phyloP scores from a whole-genome alignment of 1,140 invertebrate species.

The Brachionus calyciflorus region DNA sequence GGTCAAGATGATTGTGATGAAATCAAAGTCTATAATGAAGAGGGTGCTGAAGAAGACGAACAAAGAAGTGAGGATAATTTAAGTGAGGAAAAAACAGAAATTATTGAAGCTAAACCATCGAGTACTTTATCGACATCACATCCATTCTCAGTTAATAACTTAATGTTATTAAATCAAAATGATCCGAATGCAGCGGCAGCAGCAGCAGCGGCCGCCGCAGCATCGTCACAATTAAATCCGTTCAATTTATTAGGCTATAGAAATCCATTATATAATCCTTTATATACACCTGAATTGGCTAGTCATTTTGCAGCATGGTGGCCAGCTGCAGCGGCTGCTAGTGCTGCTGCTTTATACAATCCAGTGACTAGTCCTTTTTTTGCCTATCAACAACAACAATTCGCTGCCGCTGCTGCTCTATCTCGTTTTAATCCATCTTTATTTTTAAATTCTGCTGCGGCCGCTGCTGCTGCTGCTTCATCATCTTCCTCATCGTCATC shows the following conservation, averaged over 20 bases:
- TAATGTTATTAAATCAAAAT: background rate
- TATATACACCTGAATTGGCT: conserved; percentile 24
- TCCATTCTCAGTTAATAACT: conserved; percentile 5
- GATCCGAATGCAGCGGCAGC: background rate
- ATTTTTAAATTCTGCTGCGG: background rate
- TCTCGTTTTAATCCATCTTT: conserved; percentile 17
- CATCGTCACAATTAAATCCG: background rate
- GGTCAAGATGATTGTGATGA: conserved; percentile 20
- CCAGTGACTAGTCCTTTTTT: background rate
- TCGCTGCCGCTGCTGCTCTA: conserved; percentile 36
- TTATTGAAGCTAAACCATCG: conserved; percentile 13
- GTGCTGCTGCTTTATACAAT: conserved; percentile 14
- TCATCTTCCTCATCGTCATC: background rate
- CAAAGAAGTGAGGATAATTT: conserved; percentile 29
- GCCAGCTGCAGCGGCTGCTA: conserved; percentile 30
- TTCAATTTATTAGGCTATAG: conserved; percentile 31
- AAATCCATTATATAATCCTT: conserved; percentile 5
- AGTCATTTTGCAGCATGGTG: conserved; percentile 36
- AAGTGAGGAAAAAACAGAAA: conserved; percentile 25
- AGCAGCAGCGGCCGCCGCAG: background rate
- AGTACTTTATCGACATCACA: background rate
- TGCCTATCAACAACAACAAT: conserved; percentile 40
- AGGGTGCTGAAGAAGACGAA: conserved; percentile 37
- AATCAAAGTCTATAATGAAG: conserved; percentile 42
- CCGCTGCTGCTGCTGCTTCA: background rate